phyloP scores from a whole-genome alignment of 1,140 invertebrate species.

The Drosophila tani region DNA sequence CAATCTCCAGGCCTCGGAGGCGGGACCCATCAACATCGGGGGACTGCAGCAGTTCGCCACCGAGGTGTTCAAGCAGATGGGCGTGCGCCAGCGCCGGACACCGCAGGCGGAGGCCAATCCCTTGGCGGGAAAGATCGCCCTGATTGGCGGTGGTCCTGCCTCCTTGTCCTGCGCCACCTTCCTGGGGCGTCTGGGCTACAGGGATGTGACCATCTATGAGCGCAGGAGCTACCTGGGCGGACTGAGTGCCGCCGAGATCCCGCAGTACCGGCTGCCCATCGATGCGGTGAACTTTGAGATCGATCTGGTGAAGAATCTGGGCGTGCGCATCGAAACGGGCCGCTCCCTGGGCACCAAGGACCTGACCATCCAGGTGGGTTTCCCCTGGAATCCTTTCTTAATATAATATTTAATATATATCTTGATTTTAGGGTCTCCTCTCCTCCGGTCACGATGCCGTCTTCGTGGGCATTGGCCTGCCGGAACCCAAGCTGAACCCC shows the following conservation, averaged over 20 bases:
- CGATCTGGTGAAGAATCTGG: constrained; percentile 95
- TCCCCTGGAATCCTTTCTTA: too few species aligned
- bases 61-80: constrained; percentile 97
- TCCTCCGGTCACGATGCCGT: constrained; percentile 91
- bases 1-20: constrained; percentile 97
- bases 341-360: constrained; percentile 89
- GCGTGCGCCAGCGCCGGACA: constrained; percentile 93
- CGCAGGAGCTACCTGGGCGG: constrained; percentile 95
- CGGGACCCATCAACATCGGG: constrained; percentile 99
- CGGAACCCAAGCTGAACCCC: constrained; percentile 93
- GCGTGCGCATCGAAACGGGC: constrained; percentile 92
- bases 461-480: constrained; percentile 97
- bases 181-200: constrained; percentile 96
- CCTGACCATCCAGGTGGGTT: constrained; percentile 87
- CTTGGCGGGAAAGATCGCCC: constrained; percentile 92
- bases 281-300: constrained; percentile 98
- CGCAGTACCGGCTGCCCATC: constrained; percentile 97
- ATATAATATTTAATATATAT: constrained; percentile 66
- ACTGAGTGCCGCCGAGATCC: constrained; percentile 96
- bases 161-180: constrained; percentile 99
- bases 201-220: constrained; percentile 96
- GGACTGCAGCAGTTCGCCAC: constrained; percentile 99
- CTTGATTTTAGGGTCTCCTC: constrained; percentile 87
- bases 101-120: constrained; percentile 88
- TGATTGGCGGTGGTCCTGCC: constrained; percentile 97